These are phyloP conservation scores for Henricia sp. DNA, from an alignment of 53 echinoderm and acorn worm species.

Conservation along the genomic window DNA sequence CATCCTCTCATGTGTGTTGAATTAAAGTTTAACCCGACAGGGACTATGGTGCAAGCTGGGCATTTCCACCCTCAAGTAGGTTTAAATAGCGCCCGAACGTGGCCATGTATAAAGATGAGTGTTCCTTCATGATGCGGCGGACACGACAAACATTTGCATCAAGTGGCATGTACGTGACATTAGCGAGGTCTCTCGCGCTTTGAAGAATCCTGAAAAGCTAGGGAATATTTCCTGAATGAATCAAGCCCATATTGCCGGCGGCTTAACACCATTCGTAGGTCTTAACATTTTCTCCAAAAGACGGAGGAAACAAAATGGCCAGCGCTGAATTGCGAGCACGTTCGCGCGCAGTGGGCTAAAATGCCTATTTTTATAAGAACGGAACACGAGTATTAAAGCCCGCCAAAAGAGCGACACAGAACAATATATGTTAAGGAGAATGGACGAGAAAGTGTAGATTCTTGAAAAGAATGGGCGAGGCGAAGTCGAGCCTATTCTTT, in stretches of 20 bases:
- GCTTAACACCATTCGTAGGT: conserved; percentile 42
- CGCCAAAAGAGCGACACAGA: no score
- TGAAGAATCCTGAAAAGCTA: conserved; percentile 9
- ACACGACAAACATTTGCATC: conserved; percentile 41
- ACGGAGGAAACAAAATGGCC: background rate
- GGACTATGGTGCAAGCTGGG: background rate
- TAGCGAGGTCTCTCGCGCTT: background rate
- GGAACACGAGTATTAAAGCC: background rate
- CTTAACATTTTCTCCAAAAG: conserved; percentile 5
- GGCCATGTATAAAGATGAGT: conserved; percentile 27
- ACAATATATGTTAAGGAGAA: no score
- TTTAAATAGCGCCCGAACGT: conserved; percentile 18
- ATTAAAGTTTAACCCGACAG: background rate
- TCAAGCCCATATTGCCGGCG: background rate
- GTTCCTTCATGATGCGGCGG: conserved; percentile 3
- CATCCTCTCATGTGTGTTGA: background rate
- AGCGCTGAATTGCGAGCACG: conserved; percentile 24
- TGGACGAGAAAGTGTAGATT: no score
- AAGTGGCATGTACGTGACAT: conserved; percentile 12
- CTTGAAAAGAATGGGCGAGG: no score
- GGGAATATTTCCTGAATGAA: conserved; percentile 11
- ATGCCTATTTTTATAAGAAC: background rate
- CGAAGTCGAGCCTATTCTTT: no score
- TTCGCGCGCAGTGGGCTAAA: background rate
- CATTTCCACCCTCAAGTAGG: conserved; percentile 5